Evolutionary conservation across 2,113 vertebrate species (phyloP).

Genomic region (Stictonetta naevosa): DNA sequence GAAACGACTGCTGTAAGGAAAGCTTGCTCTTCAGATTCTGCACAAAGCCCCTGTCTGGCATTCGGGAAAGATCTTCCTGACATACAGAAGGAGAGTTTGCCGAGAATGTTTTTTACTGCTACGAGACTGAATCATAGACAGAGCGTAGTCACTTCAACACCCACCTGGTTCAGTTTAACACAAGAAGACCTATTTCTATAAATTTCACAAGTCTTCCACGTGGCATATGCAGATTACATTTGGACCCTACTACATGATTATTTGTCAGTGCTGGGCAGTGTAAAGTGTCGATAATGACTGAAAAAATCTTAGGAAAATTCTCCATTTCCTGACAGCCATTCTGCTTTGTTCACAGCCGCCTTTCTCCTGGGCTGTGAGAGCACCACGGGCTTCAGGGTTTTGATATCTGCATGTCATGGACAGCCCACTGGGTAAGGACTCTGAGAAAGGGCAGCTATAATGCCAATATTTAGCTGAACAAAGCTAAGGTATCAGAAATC

Average conservation of each 20-base stretch:
- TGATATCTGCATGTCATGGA: neutral
- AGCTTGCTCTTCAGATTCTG: neutral
- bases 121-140: neutral
- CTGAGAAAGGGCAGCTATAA: neutral
- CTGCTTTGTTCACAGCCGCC: neutral
- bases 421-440: neutral
- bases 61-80: neutral
- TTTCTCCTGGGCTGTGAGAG: neutral
- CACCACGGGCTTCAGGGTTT: neutral
- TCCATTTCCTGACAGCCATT: neutral
- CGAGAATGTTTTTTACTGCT: neutral
- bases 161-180: constrained; percentile 38
- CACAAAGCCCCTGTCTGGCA: neutral
- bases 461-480: neutral
- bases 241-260: constrained; percentile 22
- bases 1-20: neutral
- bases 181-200: constrained; percentile 21
- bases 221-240: constrained; percentile 6
- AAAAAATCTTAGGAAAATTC: neutral
- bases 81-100: neutral
- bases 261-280: neutral
- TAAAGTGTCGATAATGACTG: neutral
- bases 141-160: constrained; percentile 28
- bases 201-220: constrained; percentile 24
- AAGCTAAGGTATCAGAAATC: neutral